These are phyloP conservation scores for Holocentrus rufus DNA, from an alignment of 2,797 vertebrate species.

Conservation along the genomic window DNA sequence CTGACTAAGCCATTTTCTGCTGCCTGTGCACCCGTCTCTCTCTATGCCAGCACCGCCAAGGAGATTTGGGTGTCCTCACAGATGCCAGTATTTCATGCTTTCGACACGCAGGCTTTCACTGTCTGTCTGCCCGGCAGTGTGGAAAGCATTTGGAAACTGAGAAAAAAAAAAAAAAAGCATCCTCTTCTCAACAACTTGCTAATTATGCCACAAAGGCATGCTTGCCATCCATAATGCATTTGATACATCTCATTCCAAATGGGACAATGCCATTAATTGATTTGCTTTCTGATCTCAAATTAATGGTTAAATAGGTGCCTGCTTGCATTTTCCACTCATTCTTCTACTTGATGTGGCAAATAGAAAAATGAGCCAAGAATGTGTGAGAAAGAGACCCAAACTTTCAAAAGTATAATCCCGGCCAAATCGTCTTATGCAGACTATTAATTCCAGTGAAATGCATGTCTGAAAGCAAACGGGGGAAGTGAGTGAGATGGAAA, in stretches of 20 bases:
- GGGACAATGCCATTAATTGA: constrained; percentile 59
- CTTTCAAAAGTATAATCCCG: constrained; percentile 33
- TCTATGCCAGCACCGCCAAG: constrained; percentile 64
- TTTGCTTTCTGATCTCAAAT: constrained; percentile 63
- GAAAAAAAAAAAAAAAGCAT: constrained; percentile 23
- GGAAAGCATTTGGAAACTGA: constrained; percentile 49
- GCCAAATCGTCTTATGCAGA: constrained; percentile 29
- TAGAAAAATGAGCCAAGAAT: constrained; percentile 25
- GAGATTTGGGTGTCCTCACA: constrained; percentile 72
- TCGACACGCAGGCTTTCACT: constrained; percentile 69
- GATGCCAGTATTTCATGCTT: constrained; percentile 76
- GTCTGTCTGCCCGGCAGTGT: constrained; percentile 55
- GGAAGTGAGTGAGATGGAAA: constrained; percentile 46
- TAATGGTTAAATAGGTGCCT: constrained; percentile 44
- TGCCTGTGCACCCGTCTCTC: constrained; percentile 66
- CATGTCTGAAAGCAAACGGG: constrained; percentile 35
- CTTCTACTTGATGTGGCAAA: constrained; percentile 42
- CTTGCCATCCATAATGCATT: constrained; percentile 54
- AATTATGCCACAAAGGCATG: constrained; percentile 62
- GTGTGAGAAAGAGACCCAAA: constrained; percentile 18
- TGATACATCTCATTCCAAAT: constrained; percentile 57
- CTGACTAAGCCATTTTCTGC: constrained; percentile 80
- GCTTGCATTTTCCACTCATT: constrained; percentile 54
- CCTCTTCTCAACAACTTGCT: constrained; percentile 66
- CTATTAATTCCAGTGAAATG: constrained; percentile 38